Conservation (phyloP, 2,797 vertebrate species). For the Salmo trutta region DNA sequence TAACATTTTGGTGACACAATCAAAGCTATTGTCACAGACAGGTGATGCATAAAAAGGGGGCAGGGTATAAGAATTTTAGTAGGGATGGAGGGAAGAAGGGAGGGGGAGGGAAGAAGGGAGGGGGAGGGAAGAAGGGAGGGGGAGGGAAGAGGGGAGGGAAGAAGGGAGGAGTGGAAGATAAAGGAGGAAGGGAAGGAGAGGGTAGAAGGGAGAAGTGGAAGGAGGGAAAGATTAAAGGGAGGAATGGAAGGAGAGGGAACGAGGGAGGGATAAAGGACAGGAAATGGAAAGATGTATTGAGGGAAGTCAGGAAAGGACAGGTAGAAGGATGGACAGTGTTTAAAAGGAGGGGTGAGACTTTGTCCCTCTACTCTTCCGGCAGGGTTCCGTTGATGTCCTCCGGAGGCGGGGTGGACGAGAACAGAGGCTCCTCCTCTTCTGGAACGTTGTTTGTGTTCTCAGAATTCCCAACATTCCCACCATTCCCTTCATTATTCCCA, state of each 20-base stretch:
- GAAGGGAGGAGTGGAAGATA: too few species aligned
- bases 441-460: conserved; percentile 52
- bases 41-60: background rate
- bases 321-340: background rate
- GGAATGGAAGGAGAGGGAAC: background rate
- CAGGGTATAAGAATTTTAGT: conserved; percentile 12
- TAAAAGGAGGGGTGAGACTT: background rate
- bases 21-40: background rate
- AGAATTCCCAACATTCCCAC: conserved; percentile 15
- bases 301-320: background rate
- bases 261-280: background rate
- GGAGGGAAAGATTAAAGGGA: background rate
- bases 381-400: conserved; percentile 31
- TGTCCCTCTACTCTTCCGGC: conserved; percentile 42
- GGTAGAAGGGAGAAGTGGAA: too few species aligned
- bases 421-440: conserved; percentile 52
- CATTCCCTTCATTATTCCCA: background rate
- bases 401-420: conserved; percentile 34
- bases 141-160: too few species aligned
- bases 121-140: background rate
- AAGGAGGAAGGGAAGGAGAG: too few species aligned
- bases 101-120: too few species aligned
- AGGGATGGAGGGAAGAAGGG: too few species aligned
- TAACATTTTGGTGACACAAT: background rate
- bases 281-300: background rate